Conservation (phyloP, 2,113 vertebrate species). For the Saguinus imperator region DNA sequence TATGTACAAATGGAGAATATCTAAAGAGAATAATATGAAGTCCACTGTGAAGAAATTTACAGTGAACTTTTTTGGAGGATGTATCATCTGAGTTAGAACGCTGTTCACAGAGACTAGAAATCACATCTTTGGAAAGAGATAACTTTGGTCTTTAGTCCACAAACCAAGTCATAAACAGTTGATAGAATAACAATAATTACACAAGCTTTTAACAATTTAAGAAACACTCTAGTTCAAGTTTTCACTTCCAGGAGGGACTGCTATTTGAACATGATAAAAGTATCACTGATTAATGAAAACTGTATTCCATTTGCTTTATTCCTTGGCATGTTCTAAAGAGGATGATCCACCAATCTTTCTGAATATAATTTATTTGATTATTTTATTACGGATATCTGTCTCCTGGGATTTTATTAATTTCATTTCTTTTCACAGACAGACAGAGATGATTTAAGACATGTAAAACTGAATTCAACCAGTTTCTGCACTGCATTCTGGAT, state of each 20-base stretch:
- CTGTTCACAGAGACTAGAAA: fast-evolving
- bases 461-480: not conserved
- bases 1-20: not conserved
- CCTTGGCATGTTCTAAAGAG: not conserved
- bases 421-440: not conserved
- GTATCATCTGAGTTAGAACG: not conserved
- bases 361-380: not conserved
- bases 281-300: not conserved
- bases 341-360: not conserved
- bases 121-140: not conserved
- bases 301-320: not conserved
- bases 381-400: conserved; percentile 33
- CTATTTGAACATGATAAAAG: not conserved
- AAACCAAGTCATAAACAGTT: not conserved
- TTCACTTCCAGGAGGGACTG: not conserved
- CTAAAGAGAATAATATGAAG: not conserved
- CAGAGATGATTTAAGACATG: conserved; percentile 32
- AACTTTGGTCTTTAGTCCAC: not conserved
- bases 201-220: not conserved
- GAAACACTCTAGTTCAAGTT: not conserved
- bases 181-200: not conserved
- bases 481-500: not conserved
- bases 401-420: conserved; percentile 17
- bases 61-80: not conserved
- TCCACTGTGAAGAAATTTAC: not conserved